Conservation (phyloP, 2,888 invertebrate genomes). For the Asteroscopus sphinx region DNA sequence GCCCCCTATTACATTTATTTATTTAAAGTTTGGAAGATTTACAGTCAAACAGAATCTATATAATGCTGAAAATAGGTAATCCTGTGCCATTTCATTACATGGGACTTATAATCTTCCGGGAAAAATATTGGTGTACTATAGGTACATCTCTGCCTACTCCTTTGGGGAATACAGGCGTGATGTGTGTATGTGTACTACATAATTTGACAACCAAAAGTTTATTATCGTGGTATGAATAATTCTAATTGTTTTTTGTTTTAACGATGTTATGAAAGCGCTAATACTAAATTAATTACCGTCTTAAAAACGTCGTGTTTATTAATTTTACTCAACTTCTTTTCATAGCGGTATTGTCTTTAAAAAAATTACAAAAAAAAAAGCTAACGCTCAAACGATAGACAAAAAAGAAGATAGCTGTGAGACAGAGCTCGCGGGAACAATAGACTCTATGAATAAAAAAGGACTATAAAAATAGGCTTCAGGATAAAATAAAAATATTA, state of each 20-base stretch:
- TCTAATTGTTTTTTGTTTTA: constrained; percentile 12
- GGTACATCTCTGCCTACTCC: too few relatives aligned
- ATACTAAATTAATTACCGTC: constrained; percentile 26
- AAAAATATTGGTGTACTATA: too few relatives aligned
- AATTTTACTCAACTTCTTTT: constrained; percentile 44
- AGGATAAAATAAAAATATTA: constrained; percentile 41
- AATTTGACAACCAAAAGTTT: too few relatives aligned
- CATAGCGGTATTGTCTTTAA: constrained; percentile 21
- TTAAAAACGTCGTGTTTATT: constrained; percentile 36
- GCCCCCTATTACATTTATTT: too few relatives aligned
- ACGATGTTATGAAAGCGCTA: constrained; percentile 9
- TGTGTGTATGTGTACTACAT: too few relatives aligned
- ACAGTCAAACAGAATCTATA: too few relatives aligned
- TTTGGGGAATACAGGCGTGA: too few relatives aligned
- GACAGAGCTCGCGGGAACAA: constrained; percentile 38
- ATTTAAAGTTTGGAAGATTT: too few relatives aligned
- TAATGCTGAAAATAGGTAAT: too few relatives aligned
- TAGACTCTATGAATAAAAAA: constrained; percentile 46
- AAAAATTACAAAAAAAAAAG: constrained; percentile 33
- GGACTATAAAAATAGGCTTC: too few relatives aligned
- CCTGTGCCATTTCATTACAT: too few relatives aligned
- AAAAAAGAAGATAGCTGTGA: constrained; percentile 47
- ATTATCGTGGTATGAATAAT: not conserved
- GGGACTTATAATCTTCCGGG: too few relatives aligned
- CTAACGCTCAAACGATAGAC: constrained; percentile 29